phyloP scores from a whole-genome alignment of 2,888 invertebrate species.

The Amblyjoppa proteus region DNA sequence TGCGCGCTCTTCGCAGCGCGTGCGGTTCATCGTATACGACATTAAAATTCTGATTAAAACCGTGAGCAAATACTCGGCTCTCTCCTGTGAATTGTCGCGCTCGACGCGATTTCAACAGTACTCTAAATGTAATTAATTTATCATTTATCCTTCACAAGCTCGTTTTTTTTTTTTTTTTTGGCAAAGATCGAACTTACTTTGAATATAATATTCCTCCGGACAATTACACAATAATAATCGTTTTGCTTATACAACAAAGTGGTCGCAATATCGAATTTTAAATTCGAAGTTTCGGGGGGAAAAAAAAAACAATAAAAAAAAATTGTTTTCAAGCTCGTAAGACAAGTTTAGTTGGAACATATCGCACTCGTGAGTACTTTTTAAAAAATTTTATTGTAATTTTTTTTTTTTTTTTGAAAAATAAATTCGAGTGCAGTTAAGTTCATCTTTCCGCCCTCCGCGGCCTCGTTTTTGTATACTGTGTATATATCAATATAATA shows the following conservation, averaged over 20 bases:
- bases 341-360: constrained; percentile 40
- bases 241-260: constrained; percentile 27
- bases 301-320: constrained; percentile 11
- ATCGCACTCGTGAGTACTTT: constrained; percentile 11
- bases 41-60: constrained; percentile 25
- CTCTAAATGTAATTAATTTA: constrained; percentile 33
- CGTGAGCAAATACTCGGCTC: constrained; percentile 27
- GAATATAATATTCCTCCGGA: constrained; percentile 22
- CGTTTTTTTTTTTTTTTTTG: constrained; percentile 20
- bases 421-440: constrained; percentile 1
- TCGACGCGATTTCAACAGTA: constrained; percentile 19
- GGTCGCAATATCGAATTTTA: constrained; percentile 10
- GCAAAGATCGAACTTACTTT: constrained; percentile 36
- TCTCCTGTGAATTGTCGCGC: constrained; percentile 12
- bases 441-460: background rate
- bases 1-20: background rate
- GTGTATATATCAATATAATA: constrained; percentile 33
- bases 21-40: constrained; percentile 2
- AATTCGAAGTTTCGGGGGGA: background rate
- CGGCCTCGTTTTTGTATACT: constrained; percentile 15
- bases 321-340: constrained; percentile 50
- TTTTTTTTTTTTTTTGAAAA: background rate
- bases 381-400: background rate
- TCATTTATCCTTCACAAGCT: constrained; percentile 40
- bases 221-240: constrained; percentile 35